These are phyloP conservation scores for Cherax quadricarinatus DNA, from an alignment of 1,140 invertebrate species.

Conservation along the genomic window DNA sequence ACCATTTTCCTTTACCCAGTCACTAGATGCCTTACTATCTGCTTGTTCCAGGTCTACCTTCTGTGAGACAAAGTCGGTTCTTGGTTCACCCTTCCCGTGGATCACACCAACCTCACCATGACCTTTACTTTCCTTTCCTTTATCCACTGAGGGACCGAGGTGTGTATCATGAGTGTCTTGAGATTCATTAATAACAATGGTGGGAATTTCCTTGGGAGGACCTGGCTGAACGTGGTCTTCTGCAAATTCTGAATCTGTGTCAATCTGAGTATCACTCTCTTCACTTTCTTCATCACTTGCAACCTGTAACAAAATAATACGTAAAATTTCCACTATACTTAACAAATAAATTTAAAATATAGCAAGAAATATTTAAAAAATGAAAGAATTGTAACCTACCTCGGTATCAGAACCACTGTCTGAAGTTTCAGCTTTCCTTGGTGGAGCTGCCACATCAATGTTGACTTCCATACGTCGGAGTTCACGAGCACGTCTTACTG, in stretches of 20 bases:
- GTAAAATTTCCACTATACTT: not conserved
- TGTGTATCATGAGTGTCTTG: slow-evolving; percentile 69
- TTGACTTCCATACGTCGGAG: slow-evolving; percentile 83
- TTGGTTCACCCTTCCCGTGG: slow-evolving; percentile 30
- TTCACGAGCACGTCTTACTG: slow-evolving; percentile 82
- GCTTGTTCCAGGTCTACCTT: slow-evolving; percentile 20
- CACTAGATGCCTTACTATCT: slow-evolving; percentile 6
- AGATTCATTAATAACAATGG: slow-evolving; percentile 77
- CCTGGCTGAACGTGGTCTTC: slow-evolving; percentile 80
- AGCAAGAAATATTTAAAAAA: not conserved
- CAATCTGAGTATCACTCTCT: slow-evolving; percentile 90
- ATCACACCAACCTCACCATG: not conserved
- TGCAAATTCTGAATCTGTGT: slow-evolving; percentile 93
- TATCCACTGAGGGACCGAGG: slow-evolving; percentile 36
- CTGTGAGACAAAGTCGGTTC: slow-evolving; percentile 23
- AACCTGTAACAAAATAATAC: slow-evolving; percentile 78
- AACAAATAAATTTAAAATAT: not conserved
- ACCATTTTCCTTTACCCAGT: slow-evolving; percentile 40
- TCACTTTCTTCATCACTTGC: slow-evolving; percentile 81
- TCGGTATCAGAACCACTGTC: slow-evolving; percentile 86
- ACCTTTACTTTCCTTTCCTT: not conserved
- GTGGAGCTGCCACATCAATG: slow-evolving; percentile 80
- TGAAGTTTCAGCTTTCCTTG: slow-evolving; percentile 78
- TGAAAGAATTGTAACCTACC: slow-evolving; percentile 77
- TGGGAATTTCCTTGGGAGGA: slow-evolving; percentile 75